Percentiles rank a stretch among this genome's conserved stretches.
Conservation (phyloP, 2,113 vertebrate species). For the Pangasianodon gigas region DNA sequence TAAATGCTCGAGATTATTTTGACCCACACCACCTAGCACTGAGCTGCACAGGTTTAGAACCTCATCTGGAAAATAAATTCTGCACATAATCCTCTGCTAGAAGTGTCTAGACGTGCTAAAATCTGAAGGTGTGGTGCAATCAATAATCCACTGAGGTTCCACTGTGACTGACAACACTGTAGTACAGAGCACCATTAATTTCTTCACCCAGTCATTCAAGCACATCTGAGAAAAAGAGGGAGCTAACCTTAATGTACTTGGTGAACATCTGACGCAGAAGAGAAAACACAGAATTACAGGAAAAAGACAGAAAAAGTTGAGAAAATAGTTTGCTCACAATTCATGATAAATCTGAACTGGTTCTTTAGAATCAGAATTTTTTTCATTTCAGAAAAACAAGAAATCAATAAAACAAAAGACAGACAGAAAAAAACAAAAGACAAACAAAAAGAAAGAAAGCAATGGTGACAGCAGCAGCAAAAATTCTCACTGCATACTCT, state of each 20-base stretch:
- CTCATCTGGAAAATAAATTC: neutral
- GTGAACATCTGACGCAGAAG: slow-evolving; percentile 98
- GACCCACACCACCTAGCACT: neutral
- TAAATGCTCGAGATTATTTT: neutral
- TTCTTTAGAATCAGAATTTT: neutral
- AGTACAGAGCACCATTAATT: slow-evolving; percentile 33
- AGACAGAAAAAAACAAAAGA: neutral
- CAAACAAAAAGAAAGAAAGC: neutral
- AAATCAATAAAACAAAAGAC: neutral
- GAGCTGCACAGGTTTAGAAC: neutral
- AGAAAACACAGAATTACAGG: slow-evolving; percentile 67
- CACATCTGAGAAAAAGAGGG: slow-evolving; percentile 74
- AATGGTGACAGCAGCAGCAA: neutral
- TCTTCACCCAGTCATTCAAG: slow-evolving; percentile 58
- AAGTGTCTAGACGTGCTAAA: neutral
- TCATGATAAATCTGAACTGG: neutral
- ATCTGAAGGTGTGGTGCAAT: neutral
- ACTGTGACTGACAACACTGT: neutral
- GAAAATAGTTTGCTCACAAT: neutral
- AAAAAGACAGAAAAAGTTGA: slow-evolving; percentile 17
- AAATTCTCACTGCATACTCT: neutral
- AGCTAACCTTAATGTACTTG: slow-evolving; percentile 99
- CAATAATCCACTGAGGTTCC: neutral
- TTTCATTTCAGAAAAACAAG: neutral
- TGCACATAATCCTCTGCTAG: neutral